Conservation (phyloP, 2,888 invertebrate species). For the Lithophane semibrunnea region DNA sequence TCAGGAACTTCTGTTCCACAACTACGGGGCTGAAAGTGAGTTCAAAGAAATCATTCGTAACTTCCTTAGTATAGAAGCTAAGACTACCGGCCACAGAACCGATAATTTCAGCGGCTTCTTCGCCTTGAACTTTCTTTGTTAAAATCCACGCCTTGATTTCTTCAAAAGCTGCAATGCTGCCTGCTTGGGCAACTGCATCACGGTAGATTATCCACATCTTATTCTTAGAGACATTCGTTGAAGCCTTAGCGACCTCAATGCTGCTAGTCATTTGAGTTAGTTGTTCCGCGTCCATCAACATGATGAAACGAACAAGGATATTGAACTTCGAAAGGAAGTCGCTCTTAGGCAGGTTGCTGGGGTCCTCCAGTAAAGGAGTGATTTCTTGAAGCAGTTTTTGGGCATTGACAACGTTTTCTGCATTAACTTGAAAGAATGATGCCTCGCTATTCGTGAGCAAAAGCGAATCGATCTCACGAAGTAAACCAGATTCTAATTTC, state of each 20-base stretch:
- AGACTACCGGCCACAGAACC: slow-evolving; percentile 87
- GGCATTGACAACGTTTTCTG: slow-evolving; percentile 82
- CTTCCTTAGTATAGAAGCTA: slow-evolving; percentile 91
- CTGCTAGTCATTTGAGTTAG: slow-evolving; percentile 88
- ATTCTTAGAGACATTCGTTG: slow-evolving; percentile 80
- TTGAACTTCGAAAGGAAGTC: slow-evolving; percentile 90
- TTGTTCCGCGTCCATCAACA: slow-evolving; percentile 91
- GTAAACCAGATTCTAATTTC: slow-evolving; percentile 80
- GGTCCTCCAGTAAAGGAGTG: slow-evolving; percentile 86
- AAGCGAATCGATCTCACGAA: slow-evolving; percentile 84
- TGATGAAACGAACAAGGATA: slow-evolving; percentile 89
- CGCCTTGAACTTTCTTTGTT: slow-evolving; percentile 85
- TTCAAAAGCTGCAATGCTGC: slow-evolving; percentile 92
- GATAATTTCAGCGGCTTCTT: slow-evolving; percentile 91
- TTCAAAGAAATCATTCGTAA: slow-evolving; percentile 91
- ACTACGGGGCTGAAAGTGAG: slow-evolving; percentile 89
- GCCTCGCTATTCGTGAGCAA: slow-evolving; percentile 73
- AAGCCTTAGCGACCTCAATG: slow-evolving; percentile 83
- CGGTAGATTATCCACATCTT: slow-evolving; percentile 91
- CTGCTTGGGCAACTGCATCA: slow-evolving; percentile 92
- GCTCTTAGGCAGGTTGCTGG: not conserved
- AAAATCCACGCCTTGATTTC: slow-evolving; percentile 91
- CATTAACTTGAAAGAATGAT: slow-evolving; percentile 16
- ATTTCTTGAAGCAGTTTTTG: slow-evolving; percentile 89
- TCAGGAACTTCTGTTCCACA: slow-evolving; percentile 86